Evolutionary conservation across 2,113 vertebrate species (phyloP).

Genomic region (Neopipo cinnamomea): DNA sequence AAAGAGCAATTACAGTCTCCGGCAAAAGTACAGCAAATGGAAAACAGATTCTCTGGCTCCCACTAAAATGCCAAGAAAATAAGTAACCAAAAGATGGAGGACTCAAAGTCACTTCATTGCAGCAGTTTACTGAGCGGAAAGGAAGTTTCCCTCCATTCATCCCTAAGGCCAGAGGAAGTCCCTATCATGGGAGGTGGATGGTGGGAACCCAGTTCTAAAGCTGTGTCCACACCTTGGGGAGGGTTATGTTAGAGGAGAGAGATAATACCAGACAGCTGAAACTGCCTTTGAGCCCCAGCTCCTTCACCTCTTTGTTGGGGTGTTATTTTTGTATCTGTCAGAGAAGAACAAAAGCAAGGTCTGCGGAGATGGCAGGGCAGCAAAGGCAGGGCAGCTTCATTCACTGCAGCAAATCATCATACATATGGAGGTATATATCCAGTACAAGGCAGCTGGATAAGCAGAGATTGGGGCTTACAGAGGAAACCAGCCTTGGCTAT

Average conservation of each 20-base stretch:
- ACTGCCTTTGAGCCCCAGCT: not conserved
- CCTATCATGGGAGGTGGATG: not conserved
- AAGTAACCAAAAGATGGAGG: constrained; percentile 62
- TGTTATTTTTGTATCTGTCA: not conserved
- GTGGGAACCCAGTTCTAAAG: not conserved
- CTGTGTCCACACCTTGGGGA: not conserved
- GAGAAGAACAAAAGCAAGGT: not conserved
- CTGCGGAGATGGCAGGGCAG: not conserved
- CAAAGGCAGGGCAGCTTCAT: not conserved
- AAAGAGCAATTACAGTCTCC: constrained; percentile 75
- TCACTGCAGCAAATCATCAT: not conserved
- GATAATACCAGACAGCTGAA: not conserved
- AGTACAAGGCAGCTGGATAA: not conserved
- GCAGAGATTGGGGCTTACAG: not conserved
- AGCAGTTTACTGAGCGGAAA: not conserved
- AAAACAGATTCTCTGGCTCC: constrained; percentile 74
- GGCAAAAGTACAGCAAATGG: constrained; percentile 76
- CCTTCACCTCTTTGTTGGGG: not conserved
- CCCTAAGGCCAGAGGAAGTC: not conserved
- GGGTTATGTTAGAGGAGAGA: not conserved
- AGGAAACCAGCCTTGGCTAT: not conserved
- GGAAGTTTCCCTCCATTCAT: not conserved
- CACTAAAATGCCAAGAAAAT: constrained; percentile 39
- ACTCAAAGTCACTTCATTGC: not conserved
- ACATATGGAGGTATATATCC: not conserved